Conservation (phyloP, 2,797 vertebrate species). For the Falco rusticolus region DNA sequence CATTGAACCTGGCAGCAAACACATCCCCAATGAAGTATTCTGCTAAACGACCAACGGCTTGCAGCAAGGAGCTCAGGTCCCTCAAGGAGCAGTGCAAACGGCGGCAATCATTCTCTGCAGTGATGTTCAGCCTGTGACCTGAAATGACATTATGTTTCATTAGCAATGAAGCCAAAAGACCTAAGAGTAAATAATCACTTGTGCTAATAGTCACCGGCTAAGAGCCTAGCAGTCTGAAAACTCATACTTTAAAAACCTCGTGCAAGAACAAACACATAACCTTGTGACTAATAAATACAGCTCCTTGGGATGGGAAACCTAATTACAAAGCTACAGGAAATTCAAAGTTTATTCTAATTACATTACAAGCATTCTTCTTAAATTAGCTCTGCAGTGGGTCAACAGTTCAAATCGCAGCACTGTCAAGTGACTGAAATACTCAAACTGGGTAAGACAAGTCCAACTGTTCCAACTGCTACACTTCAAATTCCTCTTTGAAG, state of each 20-base stretch:
- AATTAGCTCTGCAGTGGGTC: neutral
- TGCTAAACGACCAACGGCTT: slow-evolving; percentile 91
- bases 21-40: slow-evolving; percentile 95
- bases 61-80: slow-evolving; percentile 94
- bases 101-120: slow-evolving; percentile 93
- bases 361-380: neutral
- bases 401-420: neutral
- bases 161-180: neutral
- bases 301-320: neutral
- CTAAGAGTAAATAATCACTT: too few relatives aligned
- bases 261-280: neutral
- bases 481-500: neutral
- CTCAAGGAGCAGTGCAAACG: slow-evolving; percentile 93
- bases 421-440: neutral
- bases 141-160: neutral
- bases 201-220: neutral
- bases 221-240: neutral
- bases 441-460: neutral
- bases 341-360: slow-evolving; percentile 8
- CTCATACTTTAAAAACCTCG: neutral
- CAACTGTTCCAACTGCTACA: neutral
- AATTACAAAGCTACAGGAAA: slow-evolving; percentile 30
- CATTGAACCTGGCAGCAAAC: slow-evolving; percentile 89
- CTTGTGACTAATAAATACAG: neutral
- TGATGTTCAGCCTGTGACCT: slow-evolving; percentile 94